Conservation (phyloP, 2,888 invertebrate species). For the Tenthredo notha region DNA sequence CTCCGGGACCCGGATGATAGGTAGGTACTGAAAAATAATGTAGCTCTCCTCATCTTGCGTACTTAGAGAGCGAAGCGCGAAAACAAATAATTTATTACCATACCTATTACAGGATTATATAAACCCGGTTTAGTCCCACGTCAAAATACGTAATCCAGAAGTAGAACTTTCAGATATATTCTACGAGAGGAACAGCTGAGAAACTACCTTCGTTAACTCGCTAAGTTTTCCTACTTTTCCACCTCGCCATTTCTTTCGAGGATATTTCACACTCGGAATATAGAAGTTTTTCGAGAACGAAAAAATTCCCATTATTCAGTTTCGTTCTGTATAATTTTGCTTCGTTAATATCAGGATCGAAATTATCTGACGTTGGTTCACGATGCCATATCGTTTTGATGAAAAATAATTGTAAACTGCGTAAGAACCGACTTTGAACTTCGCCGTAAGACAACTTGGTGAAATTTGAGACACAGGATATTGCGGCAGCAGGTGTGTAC, state of each 20-base stretch:
- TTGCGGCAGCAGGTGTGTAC: constrained; percentile 74
- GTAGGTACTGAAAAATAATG: neutral
- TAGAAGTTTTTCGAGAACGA: neutral
- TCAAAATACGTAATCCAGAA: constrained; percentile 25
- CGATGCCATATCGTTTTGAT: neutral
- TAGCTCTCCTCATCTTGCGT: neutral
- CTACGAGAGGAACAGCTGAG: neutral
- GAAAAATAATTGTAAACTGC: neutral
- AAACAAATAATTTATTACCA: constrained; percentile 33
- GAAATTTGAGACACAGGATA: constrained; percentile 62
- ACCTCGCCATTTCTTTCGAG: neutral
- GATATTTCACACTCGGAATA: neutral
- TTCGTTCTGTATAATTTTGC: neutral
- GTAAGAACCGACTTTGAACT: neutral
- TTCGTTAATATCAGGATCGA: neutral
- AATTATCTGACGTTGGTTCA: too few species aligned
- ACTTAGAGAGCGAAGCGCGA: neutral
- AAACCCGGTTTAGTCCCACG: constrained; percentile 37
- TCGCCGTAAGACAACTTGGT: neutral
- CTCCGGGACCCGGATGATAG: constrained; percentile 9
- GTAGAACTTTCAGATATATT: constrained; percentile 22
- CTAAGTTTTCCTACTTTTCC: neutral
- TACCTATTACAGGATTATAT: constrained; percentile 31
- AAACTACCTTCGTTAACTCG: constrained; percentile 10
- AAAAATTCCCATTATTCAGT: neutral